phyloP scores from a whole-genome alignment of 2,888 invertebrate species.

The Nephrocerus scutellatus region DNA sequence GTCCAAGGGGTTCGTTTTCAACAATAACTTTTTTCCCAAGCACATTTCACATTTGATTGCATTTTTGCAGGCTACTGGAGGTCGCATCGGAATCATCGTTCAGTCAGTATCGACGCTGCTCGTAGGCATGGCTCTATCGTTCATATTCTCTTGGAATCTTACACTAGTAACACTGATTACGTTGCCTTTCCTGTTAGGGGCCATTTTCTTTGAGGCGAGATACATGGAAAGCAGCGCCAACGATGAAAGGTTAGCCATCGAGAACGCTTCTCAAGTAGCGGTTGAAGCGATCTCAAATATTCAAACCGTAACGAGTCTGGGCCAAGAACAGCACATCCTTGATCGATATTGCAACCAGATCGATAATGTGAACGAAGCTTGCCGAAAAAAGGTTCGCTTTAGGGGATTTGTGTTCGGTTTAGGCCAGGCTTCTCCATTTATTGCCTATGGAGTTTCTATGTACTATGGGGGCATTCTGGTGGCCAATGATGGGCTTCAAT shows the following conservation, averaged over 20 bases:
- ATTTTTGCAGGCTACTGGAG: constrained; percentile 57
- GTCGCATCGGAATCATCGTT: constrained; percentile 60
- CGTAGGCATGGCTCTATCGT: constrained; percentile 56
- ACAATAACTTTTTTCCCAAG: not conserved
- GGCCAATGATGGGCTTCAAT: constrained; percentile 54
- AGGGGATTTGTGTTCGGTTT: constrained; percentile 64
- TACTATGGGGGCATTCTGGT: constrained; percentile 68
- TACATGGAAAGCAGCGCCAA: constrained; percentile 56
- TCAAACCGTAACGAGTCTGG: constrained; percentile 62
- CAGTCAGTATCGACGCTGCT: constrained; percentile 60
- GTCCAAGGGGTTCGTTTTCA: constrained; percentile 56
- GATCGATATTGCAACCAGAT: constrained; percentile 55
- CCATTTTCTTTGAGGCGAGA: constrained; percentile 59
- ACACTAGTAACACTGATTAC: constrained; percentile 61
- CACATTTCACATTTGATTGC: not conserved
- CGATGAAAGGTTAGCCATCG: constrained; percentile 57
- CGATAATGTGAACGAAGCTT: constrained; percentile 48
- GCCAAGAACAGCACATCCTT: constrained; percentile 58
- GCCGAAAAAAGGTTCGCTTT: constrained; percentile 53
- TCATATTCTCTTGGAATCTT: constrained; percentile 65
- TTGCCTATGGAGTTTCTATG: constrained; percentile 64
- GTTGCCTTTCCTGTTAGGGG: constrained; percentile 60
- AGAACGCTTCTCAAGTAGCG: constrained; percentile 63
- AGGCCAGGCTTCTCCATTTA: constrained; percentile 63
- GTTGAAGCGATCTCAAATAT: constrained; percentile 70